Conservation (phyloP, 2,113 vertebrate genomes). For the Vidua macroura region DNA sequence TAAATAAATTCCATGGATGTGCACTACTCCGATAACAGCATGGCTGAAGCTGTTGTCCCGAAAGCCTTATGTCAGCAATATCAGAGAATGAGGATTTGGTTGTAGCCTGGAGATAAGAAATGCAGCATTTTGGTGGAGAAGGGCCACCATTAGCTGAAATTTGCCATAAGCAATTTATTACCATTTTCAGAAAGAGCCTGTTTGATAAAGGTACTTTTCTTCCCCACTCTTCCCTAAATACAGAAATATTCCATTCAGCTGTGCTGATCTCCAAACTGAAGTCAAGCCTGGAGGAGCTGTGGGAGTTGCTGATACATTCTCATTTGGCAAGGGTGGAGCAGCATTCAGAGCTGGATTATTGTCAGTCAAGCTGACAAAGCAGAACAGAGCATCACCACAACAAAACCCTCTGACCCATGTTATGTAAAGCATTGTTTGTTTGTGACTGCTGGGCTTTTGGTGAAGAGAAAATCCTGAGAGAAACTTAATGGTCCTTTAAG, state of each 20-base stretch:
- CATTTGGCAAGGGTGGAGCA: not conserved
- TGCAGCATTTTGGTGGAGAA: not conserved
- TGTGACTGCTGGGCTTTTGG: not conserved
- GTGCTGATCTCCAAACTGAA: not conserved
- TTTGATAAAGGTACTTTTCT: not conserved
- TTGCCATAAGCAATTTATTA: not conserved
- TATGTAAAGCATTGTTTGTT: not conserved
- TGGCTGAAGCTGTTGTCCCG: not conserved
- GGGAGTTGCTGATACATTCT: not conserved
- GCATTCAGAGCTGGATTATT: not conserved
- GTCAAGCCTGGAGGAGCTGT: not conserved
- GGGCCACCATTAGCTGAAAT: not conserved
- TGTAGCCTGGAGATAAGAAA: not conserved
- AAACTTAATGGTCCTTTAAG: not conserved
- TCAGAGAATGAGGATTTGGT: not conserved
- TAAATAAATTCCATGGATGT: not conserved
- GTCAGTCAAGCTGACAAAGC: not conserved
- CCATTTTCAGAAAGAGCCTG: not conserved
- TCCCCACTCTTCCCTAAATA: not conserved
- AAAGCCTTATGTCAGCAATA: not conserved
- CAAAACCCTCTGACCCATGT: not conserved
- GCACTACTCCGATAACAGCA: rapidly evolving
- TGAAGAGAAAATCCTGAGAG: not conserved
- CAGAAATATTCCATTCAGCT: not conserved
- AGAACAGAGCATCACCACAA: not conserved